These are phyloP conservation scores for Calcarius ornatus DNA, from an alignment of 2,113 vertebrate genomes.

Conservation along the genomic window DNA sequence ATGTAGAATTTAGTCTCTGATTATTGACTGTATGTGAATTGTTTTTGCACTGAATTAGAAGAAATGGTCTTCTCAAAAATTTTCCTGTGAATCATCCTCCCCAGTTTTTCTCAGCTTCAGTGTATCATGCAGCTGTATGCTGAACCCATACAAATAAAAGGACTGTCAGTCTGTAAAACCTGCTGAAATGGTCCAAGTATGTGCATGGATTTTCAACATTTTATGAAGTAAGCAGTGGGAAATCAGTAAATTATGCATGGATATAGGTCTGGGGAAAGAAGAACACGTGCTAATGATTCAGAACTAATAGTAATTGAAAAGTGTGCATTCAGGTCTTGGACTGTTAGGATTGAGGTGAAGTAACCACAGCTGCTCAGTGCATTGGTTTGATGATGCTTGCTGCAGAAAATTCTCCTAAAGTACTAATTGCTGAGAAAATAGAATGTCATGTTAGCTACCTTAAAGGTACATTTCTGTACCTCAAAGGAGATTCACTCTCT, in stretches of 20 bases:
- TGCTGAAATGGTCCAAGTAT: background rate
- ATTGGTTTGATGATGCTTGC: background rate
- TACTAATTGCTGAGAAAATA: background rate
- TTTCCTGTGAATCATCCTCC: slow-evolving; percentile 13
- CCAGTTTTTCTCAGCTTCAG: background rate
- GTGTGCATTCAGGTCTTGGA: background rate
- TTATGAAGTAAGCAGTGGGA: background rate
- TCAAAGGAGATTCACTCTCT: background rate
- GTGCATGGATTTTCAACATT: background rate
- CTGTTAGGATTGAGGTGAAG: background rate
- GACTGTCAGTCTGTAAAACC: background rate
- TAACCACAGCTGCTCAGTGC: background rate
- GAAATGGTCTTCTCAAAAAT: background rate
- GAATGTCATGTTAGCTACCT: background rate
- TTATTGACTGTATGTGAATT: background rate
- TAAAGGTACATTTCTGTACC: background rate
- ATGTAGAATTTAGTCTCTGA: background rate
- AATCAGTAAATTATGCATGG: background rate
- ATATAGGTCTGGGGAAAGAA: background rate
- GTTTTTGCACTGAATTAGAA: slow-evolving; percentile 13
- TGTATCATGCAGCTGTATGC: background rate
- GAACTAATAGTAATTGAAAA: background rate
- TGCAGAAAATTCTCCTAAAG: background rate
- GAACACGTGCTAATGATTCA: background rate
- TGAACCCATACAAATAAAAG: slow-evolving; percentile 30